phyloP scores from a whole-genome alignment of 2,113 vertebrate species.

The Pipa parva region DNA sequence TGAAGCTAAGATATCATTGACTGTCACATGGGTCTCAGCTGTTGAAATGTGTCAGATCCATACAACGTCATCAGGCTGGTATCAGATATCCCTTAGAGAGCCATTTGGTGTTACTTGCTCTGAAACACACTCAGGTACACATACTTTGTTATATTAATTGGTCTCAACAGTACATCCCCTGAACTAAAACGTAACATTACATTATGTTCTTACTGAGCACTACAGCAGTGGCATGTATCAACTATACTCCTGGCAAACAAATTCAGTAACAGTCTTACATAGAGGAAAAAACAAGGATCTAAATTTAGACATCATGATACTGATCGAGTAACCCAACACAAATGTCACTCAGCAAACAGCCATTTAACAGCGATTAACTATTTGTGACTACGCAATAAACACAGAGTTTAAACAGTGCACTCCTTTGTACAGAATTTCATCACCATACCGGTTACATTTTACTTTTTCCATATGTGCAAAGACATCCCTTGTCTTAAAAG shows the following conservation, averaged over 20 bases:
- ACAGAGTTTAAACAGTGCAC: too few species aligned
- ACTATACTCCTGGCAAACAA: too few species aligned
- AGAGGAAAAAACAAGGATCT: neutral
- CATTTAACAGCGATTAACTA: neutral
- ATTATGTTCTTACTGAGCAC: too few species aligned
- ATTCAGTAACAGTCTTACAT: neutral
- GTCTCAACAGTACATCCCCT: neutral
- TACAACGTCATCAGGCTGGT: slow-evolving; percentile 44
- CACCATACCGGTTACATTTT: too few species aligned
- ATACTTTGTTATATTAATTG: neutral
- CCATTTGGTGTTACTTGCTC: slow-evolving; percentile 16
- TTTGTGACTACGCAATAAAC: too few species aligned
- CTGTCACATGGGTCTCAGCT: slow-evolving; percentile 46
- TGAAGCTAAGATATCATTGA: neutral
- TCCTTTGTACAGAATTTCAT: too few species aligned
- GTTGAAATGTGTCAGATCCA: slow-evolving; percentile 42
- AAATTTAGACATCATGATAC: slow-evolving; percentile 44
- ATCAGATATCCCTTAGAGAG: slow-evolving; percentile 51
- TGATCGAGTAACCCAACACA: slow-evolving; percentile 38
- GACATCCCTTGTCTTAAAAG: too few species aligned
- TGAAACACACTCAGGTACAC: neutral
- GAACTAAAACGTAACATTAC: neutral
- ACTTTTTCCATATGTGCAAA: too few species aligned
- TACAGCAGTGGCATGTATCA: too few species aligned
- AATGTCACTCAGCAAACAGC: slow-evolving; percentile 36